Percentiles rank a stretch among this genome's conserved stretches.
Conservation (phyloP, 2,888 invertebrate genomes). For the Litoditis marina region DNA sequence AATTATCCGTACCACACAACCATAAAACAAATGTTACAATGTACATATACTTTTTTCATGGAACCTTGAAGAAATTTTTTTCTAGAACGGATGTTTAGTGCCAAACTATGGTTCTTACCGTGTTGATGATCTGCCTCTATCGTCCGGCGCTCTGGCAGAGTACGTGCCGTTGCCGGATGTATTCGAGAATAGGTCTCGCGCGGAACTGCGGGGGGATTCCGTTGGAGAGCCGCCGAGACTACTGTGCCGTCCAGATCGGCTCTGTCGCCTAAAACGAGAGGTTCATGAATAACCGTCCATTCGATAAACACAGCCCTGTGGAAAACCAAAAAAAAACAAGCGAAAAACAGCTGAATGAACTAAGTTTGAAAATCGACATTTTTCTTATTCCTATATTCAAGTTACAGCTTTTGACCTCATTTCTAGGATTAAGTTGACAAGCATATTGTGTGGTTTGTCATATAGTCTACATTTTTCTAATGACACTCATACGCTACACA, state of each 20-base stretch:
- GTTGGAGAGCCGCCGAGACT: slow-evolving; percentile 60
- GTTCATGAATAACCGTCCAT: too few relatives aligned
- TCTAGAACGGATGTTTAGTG: slow-evolving; percentile 11
- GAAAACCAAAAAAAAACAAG: too few relatives aligned
- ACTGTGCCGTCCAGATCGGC: slow-evolving; percentile 45
- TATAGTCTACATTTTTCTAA: too few relatives aligned
- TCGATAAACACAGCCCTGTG: too few relatives aligned
- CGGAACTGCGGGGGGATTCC: slow-evolving; percentile 53
- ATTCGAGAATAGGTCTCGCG: slow-evolving; percentile 40
- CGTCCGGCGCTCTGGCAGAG: slow-evolving; percentile 31
- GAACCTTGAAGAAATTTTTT: slow-evolving; percentile 6
- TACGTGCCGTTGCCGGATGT: slow-evolving; percentile 22
- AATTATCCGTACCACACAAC: neutral
- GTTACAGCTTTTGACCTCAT: too few relatives aligned
- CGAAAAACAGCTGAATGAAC: too few relatives aligned
- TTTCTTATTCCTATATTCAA: too few relatives aligned
- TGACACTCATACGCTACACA: too few relatives aligned
- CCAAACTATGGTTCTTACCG: slow-evolving; percentile 16
- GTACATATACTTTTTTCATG: neutral
- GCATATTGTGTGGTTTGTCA: too few relatives aligned
- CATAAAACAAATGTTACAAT: neutral
- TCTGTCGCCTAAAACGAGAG: slow-evolving; percentile 17
- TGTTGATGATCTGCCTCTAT: slow-evolving; percentile 37
- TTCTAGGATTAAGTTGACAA: too few relatives aligned
- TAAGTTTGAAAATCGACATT: too few relatives aligned